Evolutionary conservation across 1,140 invertebrate species (phyloP).

Genomic region (Drosophila arawakana): DNA sequence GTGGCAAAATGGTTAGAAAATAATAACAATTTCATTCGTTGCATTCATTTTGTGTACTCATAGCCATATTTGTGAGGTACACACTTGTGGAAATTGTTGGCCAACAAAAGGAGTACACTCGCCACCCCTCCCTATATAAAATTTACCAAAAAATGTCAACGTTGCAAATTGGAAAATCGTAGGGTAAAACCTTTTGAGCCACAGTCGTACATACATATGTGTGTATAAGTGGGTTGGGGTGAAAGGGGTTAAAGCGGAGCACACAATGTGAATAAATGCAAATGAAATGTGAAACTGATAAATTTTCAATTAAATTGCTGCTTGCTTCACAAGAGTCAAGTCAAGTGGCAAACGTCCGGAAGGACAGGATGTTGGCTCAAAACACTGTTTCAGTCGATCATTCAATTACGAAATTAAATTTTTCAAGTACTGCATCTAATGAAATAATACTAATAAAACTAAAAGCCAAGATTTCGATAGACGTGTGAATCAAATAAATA

Average conservation of each 20-base stretch:
- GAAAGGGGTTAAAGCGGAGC: neutral
- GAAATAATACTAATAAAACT: neutral
- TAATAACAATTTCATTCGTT: slow-evolving; percentile 32
- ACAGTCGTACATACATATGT: neutral
- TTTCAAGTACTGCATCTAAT: slow-evolving; percentile 39
- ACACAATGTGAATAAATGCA: slow-evolving; percentile 50
- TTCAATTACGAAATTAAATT: slow-evolving; percentile 80
- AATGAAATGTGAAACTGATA: slow-evolving; percentile 76
- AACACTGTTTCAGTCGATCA: slow-evolving; percentile 28
- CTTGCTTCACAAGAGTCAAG: slow-evolving; percentile 38
- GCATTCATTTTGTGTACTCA: slow-evolving; percentile 8
- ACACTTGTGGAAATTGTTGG: slow-evolving; percentile 26
- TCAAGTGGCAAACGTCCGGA: slow-evolving; percentile 35
- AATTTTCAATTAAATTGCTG: slow-evolving; percentile 77
- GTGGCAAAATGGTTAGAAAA: slow-evolving; percentile 11
- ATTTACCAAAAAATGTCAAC: slow-evolving; percentile 47
- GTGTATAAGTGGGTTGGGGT: neutral
- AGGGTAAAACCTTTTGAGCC: slow-evolving; percentile 5
- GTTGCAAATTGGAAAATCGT: slow-evolving; percentile 41
- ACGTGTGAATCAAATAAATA: neutral
- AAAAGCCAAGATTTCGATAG: neutral
- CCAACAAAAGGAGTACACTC: neutral
- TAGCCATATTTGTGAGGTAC: slow-evolving; percentile 23
- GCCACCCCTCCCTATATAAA: neutral
- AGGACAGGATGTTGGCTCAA: slow-evolving; percentile 1